Evolutionary conservation across 2,113 vertebrate species (phyloP), one percentile per base, ranked within the genome.

Genomic region (Corythoichthys haematopterus): DNA sequence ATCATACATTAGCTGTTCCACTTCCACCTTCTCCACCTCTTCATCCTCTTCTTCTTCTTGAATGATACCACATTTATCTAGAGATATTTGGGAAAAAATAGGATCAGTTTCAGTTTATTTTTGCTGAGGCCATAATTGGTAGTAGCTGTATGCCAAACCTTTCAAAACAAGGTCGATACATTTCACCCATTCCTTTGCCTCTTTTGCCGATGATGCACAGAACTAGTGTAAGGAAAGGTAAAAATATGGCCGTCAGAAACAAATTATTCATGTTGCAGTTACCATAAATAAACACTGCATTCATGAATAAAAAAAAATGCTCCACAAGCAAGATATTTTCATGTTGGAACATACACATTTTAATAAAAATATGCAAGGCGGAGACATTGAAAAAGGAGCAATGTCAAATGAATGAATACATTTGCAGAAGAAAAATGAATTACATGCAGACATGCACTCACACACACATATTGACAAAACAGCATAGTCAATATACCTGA

Each of bases 121-220:
- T 35, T 64, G 11, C 10, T 37, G 50, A 66, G 5, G 48, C 52
- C 14, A 40, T 0, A 15, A 5, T 20, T 7, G 36, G 20, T 60
- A 72, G 74, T 15, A 37, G 52, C 43, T 28, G n/a, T 2, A 57
- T 11, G 13, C 12, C 89, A 91, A 89, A 98, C 96, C 96, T 95
- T 83, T 95, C 77, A 98, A 89, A 64, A 96, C 90, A 89, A 97
- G 95, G 87, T 90, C 90, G 71, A 98, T 92, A 82, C 94, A 91
- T 82, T 96, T 94, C 71, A 99, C 93, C 97, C 97, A 99, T 81
- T 98, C 94, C 66, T 95, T 93, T 0, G 96, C 95, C 84, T 99
- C 97, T 85, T 92, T 94, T 72, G 80, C 88, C 65, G 94, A 93
- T 79, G 94, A 88, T 76, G 96, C 97, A 89, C 95, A 92, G 88